These are phyloP conservation scores for Bradypodion ventrale DNA, from an alignment of 2,797 vertebrate genomes.

Conservation along the genomic window DNA sequence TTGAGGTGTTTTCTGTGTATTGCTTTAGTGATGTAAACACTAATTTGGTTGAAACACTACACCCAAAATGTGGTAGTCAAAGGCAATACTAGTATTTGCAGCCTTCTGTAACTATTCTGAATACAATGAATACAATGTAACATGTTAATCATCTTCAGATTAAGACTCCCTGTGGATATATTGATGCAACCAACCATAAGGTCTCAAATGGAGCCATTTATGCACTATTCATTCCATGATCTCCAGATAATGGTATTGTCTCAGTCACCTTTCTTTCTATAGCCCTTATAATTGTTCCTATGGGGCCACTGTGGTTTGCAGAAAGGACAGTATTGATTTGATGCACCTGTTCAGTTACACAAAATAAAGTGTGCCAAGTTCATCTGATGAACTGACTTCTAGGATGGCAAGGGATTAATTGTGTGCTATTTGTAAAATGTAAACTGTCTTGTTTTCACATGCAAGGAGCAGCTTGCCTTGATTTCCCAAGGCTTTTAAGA, in stretches of 20 bases:
- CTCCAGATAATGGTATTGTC: not conserved
- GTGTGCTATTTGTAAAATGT: not conserved
- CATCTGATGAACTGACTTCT: not conserved
- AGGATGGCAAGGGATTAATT: slow-evolving; percentile 16
- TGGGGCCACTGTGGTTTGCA: not conserved
- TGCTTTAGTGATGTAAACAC: not conserved
- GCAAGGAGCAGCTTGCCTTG: not conserved
- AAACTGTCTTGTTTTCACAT: slow-evolving; percentile 18
- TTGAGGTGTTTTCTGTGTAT: not conserved
- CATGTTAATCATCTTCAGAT: not conserved
- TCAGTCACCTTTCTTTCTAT: slow-evolving; percentile 25
- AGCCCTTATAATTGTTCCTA: not conserved
- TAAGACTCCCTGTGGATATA: not conserved
- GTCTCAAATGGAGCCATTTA: not conserved
- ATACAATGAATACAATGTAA: slow-evolving; percentile 4
- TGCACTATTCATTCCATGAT: slow-evolving; percentile 4
- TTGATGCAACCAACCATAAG: not conserved
- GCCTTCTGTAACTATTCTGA: not conserved
- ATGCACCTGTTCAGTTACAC: slow-evolving; percentile 31
- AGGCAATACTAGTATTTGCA: not conserved
- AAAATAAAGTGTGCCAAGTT: slow-evolving; percentile 28
- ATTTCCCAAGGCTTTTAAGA: not conserved
- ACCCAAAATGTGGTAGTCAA: not conserved
- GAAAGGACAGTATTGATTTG: slow-evolving; percentile 34
- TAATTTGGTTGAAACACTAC: not conserved